Conservation (phyloP, 2,113 vertebrate genomes). For the Seriola rivoliana region DNA sequence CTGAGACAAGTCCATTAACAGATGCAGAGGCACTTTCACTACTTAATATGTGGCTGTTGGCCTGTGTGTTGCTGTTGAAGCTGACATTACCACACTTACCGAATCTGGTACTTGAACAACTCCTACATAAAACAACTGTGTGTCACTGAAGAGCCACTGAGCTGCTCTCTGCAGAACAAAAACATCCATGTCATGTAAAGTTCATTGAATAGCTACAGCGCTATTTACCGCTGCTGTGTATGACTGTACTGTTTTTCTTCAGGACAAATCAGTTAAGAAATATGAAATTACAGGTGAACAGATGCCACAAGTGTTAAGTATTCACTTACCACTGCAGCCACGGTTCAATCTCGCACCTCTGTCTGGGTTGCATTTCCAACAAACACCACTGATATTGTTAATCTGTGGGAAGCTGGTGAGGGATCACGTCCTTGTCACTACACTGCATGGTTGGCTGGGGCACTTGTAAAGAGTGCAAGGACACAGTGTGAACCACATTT, state of each 20-base stretch:
- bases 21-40: conserved; percentile 16
- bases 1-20: conserved; percentile 30
- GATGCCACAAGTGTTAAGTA: neutral
- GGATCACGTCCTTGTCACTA: no score
- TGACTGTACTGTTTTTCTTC: neutral
- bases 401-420: neutral
- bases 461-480: no score
- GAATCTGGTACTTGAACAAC: neutral
- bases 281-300: neutral
- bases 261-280: neutral
- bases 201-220: neutral
- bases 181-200: neutral
- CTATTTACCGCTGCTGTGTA: neutral
- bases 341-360: neutral
- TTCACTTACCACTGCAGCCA: no score
- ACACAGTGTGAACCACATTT: neutral
- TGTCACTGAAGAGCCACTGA: neutral
- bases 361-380: neutral
- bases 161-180: neutral
- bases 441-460: no score
- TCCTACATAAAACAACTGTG: neutral
- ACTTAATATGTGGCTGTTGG: conserved; percentile 17
- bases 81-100: neutral
- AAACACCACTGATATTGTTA: neutral
- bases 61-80: neutral